Base-by-base conservation (phyloP, 2,888 invertebrate species). In the Chesias legatella region DNA sequence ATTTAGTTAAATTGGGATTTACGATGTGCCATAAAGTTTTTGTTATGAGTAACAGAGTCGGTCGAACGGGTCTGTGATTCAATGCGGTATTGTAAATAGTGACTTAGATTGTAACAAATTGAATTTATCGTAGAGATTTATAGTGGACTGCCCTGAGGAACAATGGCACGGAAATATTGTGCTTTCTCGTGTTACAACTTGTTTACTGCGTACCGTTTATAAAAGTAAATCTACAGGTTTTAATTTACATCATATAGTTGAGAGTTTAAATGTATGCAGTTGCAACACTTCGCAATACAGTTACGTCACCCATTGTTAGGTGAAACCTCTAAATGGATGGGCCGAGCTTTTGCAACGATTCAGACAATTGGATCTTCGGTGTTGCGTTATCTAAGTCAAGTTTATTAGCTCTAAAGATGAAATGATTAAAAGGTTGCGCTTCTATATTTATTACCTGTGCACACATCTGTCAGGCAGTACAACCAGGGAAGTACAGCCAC, bases 1-100 rank as follows among this genome's bases (percentile, higher is more conserved):
- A 52, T 57, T 57, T 53, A 43, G 52, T 51, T 61, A 43, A 53
- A 61, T 59, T 53, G 36, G 51, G 54, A 60, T 67, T 64, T 63
- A 60, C 47, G 55, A 45, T 39, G 21, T 33, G 41, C 33, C 35
- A 13, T 32, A 48, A 37, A 45, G 33, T 20, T 6, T 31, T 42
- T 34, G 44, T 32, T 35, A 39, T 44, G 45, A 46, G 23, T 40
- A 8, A 13, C 34, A 30, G 31, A 27, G 26, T 22, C 1, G n/a
- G 22, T 22, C 6, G 22, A 2, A 22, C n/a, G 28, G 33, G 9
- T 10, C 20, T 9, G 29, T n/a, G 29, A 21, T 29, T 33, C 17
- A 24, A 30, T 33, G 24, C 13, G 13, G 13, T 17, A 17, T 17
- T 17, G 13, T 17, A 5, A 17, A 17, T 17, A 17, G 13, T 5